phyloP scores from a whole-genome alignment of 2,113 vertebrate species.

The Hippocampus abdominalis region DNA sequence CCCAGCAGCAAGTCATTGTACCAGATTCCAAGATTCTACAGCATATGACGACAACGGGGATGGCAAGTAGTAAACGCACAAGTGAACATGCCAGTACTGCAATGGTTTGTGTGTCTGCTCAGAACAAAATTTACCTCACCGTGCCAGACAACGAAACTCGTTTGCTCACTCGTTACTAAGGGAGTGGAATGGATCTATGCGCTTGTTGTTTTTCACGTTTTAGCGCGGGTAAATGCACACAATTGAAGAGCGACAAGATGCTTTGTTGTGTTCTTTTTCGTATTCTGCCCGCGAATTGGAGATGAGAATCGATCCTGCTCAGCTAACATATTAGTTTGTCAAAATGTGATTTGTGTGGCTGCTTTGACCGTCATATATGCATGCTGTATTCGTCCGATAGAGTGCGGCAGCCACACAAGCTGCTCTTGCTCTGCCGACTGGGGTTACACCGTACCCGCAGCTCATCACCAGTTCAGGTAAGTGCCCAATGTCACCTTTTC shows the following conservation, averaged over 20 bases:
- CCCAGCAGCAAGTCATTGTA: slow-evolving; percentile 94
- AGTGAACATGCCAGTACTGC: neutral
- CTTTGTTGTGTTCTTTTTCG: neutral
- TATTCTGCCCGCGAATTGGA: neutral
- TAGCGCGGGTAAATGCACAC: neutral
- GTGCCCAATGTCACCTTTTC: neutral
- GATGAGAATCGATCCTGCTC: no score
- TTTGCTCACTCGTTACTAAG: neutral
- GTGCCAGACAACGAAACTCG: neutral
- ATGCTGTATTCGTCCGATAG: slow-evolving; percentile 65
- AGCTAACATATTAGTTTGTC: no score
- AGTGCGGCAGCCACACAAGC: slow-evolving; percentile 97
- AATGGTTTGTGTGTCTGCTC: neutral
- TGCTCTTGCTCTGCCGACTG: slow-evolving; percentile 88
- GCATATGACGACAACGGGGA: slow-evolving; percentile 90
- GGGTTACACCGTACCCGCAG: slow-evolving; percentile 91
- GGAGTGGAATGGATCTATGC: neutral
- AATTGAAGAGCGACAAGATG: neutral
- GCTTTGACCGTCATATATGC: neutral
- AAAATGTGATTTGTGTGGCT: neutral
- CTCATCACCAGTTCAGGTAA: slow-evolving; percentile 92
- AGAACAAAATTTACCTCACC: neutral
- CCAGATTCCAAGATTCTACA: slow-evolving; percentile 91
- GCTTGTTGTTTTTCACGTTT: neutral
- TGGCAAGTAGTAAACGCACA: slow-evolving; percentile 75